Percentiles rank a stretch among this genome's conserved stretches.
phyloP scores from a whole-genome alignment of 2,797 vertebrate species.

The Enteromius radiatus region DNA sequence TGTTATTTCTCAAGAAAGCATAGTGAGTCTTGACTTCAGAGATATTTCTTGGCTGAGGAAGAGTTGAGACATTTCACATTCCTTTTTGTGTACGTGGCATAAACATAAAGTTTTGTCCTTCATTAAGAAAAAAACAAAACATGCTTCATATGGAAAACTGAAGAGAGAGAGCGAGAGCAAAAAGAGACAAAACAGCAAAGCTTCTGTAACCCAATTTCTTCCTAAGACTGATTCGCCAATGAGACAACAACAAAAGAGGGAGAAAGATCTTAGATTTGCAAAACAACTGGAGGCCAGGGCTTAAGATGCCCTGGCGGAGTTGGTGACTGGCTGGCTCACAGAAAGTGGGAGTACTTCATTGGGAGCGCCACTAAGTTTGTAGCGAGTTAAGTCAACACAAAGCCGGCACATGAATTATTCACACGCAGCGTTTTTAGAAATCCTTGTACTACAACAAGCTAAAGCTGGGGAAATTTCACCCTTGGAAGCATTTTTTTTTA shows the following conservation, averaged over 20 bases:
- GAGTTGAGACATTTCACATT: conserved; percentile 69
- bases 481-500: conserved; percentile 64
- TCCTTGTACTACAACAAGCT: conserved; percentile 63
- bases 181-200: conserved; percentile 72
- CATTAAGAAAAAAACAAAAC: conserved; percentile 78
- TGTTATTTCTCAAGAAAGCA: conserved; percentile 34
- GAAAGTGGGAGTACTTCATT: conserved; percentile 46
- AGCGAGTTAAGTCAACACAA: conserved; percentile 70
- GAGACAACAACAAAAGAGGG: conserved; percentile 59
- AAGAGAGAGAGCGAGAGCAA: conserved; percentile 57
- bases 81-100: conserved; percentile 78
- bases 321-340: conserved; percentile 45
- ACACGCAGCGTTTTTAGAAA: conserved; percentile 62
- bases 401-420: conserved; percentile 75
- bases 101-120: conserved; percentile 79
- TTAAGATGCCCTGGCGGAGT: conserved; percentile 54
- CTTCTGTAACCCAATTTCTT: conserved; percentile 77
- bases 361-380: conserved; percentile 53
- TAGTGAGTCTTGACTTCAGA: neutral
- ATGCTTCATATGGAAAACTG: conserved; percentile 61
- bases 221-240: conserved; percentile 74
- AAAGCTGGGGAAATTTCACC: conserved; percentile 53
- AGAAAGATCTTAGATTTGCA: conserved; percentile 64
- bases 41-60: conserved; percentile 55
- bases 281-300: conserved; percentile 65